Evolutionary conservation across 2,888 invertebrate species (phyloP).

Genomic region (Drosophila hawaiiensis): DNA sequence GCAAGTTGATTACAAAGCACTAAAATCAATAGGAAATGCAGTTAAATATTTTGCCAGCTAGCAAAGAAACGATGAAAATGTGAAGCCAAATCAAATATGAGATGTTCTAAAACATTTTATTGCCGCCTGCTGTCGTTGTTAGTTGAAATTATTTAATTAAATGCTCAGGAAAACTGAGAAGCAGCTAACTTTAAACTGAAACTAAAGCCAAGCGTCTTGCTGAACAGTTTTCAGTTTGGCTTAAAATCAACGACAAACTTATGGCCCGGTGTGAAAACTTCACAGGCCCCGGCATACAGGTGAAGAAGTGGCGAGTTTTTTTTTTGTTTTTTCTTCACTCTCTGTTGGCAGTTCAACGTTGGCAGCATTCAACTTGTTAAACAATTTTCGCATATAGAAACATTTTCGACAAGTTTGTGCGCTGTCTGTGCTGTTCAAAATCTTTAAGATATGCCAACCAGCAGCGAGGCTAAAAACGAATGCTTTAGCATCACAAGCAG

Average conservation of each 20-base stretch:
- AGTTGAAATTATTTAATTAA: constrained; percentile 75
- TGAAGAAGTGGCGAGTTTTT: constrained; percentile 52
- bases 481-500: constrained; percentile 34
- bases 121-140: constrained; percentile 49
- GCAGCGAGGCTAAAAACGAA: constrained; percentile 14
- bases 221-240: constrained; percentile 37
- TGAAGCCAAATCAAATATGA: constrained; percentile 64
- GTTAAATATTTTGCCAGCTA: constrained; percentile 78
- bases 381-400: constrained; percentile 76
- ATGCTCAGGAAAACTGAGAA: constrained; percentile 50
- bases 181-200: constrained; percentile 34
- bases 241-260: constrained; percentile 69
- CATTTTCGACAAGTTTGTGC: constrained; percentile 75
- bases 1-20: constrained; percentile 77
- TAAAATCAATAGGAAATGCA: constrained; percentile 80
- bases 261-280: constrained; percentile 71
- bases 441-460: constrained; percentile 64
- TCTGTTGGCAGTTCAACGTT: constrained; percentile 31
- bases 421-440: constrained; percentile 56
- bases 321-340: neutral
- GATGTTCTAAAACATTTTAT: constrained; percentile 38
- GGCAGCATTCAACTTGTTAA: constrained; percentile 76
- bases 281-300: constrained; percentile 16
- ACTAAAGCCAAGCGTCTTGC: constrained; percentile 29
- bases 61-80: constrained; percentile 31